Conservation (phyloP, 2,888 invertebrate genomes). For the Folsomia candida region DNA sequence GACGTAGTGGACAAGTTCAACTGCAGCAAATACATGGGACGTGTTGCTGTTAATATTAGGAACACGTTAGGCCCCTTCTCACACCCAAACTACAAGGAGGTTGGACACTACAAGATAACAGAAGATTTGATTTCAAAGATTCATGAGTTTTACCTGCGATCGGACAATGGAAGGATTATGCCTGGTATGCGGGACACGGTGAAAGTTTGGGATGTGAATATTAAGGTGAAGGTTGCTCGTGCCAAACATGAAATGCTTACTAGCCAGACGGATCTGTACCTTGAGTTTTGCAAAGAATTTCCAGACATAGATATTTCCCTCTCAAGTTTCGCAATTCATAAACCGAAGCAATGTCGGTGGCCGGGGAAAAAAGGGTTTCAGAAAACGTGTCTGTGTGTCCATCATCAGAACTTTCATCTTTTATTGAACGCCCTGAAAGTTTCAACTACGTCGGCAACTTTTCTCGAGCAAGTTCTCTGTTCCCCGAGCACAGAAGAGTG, state of each 20-base stretch:
- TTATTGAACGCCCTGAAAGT: neutral
- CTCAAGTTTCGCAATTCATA: neutral
- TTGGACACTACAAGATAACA: neutral
- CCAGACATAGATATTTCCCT: neutral
- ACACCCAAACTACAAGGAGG: too few relatives aligned
- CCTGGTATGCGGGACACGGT: neutral
- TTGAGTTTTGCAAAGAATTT: neutral
- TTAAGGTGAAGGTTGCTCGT: neutral
- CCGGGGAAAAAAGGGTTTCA: neutral
- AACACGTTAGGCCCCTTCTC: too few relatives aligned
- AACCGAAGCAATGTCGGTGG: neutral
- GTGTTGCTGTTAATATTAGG: too few relatives aligned
- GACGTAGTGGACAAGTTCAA: too few relatives aligned
- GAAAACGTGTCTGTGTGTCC: neutral
- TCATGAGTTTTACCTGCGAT: neutral
- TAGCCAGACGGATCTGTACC: neutral
- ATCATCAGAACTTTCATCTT: constrained; percentile 2
- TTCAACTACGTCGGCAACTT: neutral
- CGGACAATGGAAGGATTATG: neutral
- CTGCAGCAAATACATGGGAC: too few relatives aligned
- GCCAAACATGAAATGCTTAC: neutral
- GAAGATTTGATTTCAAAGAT: neutral
- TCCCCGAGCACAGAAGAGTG: neutral
- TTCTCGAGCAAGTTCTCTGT: neutral
- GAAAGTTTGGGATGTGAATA: neutral